A percentile compares a stretch with the other conserved stretches of the same genome.
These are phyloP conservation scores for Stenopsyche tienmushanensis DNA, from an alignment of 1,140 invertebrate genomes.

Conservation along the genomic window DNA sequence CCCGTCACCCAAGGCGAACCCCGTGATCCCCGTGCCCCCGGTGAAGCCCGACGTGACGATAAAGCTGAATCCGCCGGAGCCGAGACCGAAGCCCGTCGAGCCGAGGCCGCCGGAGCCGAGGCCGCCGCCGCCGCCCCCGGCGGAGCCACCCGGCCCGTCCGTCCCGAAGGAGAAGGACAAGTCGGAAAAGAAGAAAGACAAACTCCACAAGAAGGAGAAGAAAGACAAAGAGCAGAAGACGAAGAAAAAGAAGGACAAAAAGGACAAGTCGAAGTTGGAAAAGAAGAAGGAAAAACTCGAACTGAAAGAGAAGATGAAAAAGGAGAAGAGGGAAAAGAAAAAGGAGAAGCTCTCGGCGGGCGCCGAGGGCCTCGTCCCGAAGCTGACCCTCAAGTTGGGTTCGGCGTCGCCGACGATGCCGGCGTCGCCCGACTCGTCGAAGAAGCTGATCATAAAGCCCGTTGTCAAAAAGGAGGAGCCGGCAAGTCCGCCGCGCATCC, in stretches of 20 bases:
- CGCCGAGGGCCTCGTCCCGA: conserved; percentile 64
- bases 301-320: conserved; percentile 59
- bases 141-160: conserved; percentile 17
- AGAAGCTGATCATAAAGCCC: conserved; percentile 75
- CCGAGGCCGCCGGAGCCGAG: conserved; percentile 25
- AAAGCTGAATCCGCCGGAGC: conserved; percentile 55
- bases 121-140: conserved; percentile 31
- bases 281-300: conserved; percentile 61
- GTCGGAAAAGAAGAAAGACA: conserved; percentile 63
- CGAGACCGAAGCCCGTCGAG: too few species aligned
- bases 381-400: conserved; percentile 77
- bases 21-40: conserved; percentile 52
- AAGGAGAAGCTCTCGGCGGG: conserved; percentile 59
- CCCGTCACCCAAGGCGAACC: conserved; percentile 48
- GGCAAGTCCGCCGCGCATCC: conserved; percentile 42
- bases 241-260: conserved; percentile 79
- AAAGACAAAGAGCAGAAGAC: conserved; percentile 67
- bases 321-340: conserved; percentile 58
- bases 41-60: conserved; percentile 56
- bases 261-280: conserved; percentile 63
- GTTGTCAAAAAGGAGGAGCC: conserved; percentile 65
- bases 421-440: conserved; percentile 63
- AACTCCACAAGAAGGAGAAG: conserved; percentile 70
- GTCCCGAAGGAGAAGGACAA: conserved; percentile 53
- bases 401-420: conserved; percentile 64